Percentiles rank a stretch among this genome's conserved stretches.
phyloP scores from a whole-genome alignment of 2,113 vertebrate species.

The Oreochromis aureus region DNA sequence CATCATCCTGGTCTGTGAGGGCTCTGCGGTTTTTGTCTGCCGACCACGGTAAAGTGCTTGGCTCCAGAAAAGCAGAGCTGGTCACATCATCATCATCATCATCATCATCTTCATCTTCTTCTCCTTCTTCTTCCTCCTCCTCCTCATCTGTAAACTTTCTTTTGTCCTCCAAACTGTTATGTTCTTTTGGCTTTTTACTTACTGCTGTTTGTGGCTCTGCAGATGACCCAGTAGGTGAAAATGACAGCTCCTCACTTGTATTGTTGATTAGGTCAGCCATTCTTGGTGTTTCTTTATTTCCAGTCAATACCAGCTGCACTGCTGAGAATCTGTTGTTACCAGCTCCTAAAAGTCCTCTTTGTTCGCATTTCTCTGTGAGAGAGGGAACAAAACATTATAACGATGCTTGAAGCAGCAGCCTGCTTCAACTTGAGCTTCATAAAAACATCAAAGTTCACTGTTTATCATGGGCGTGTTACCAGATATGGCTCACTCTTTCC shows the following conservation, averaged over 20 bases:
- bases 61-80: conserved; percentile 30
- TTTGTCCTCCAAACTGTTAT: background rate
- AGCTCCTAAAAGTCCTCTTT: background rate
- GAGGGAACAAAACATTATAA: background rate
- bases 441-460: conserved; percentile 11
- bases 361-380: background rate
- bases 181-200: background rate
- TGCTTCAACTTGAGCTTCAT: background rate
- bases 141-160: background rate
- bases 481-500: background rate
- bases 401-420: background rate
- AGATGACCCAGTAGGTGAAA: background rate
- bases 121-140: background rate
- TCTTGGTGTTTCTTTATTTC: background rate
- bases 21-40: conserved; percentile 17
- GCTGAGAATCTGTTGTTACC: background rate
- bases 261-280: conserved; percentile 33
- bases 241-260: background rate
- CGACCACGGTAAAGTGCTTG: conserved; percentile 47
- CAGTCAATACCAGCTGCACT: background rate
- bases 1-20: background rate
- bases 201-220: background rate
- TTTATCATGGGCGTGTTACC: conserved; percentile 22
- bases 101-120: too few species aligned
- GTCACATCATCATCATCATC: background rate